phyloP scores from a whole-genome alignment of 2,797 vertebrate species.

The Telmatherina bonti region DNA sequence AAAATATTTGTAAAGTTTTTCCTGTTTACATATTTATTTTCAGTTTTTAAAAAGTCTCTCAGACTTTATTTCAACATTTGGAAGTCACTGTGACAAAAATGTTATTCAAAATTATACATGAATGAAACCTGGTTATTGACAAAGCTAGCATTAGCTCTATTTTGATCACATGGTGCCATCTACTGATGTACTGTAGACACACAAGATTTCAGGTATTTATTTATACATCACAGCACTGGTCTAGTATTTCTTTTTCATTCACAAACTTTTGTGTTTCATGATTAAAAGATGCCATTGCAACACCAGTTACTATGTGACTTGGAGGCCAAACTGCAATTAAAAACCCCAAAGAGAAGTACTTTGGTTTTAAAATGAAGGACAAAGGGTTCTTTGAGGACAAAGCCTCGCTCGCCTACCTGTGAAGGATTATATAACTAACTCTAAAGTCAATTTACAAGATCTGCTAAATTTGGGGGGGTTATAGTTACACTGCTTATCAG shows the following conservation, averaged over 20 bases:
- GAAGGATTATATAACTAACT: slow-evolving; percentile 49
- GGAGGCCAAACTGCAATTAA: slow-evolving; percentile 32
- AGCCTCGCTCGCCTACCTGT: slow-evolving; percentile 41
- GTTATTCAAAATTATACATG: not conserved
- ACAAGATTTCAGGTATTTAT: not conserved
- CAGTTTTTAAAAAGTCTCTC: not conserved
- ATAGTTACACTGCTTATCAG: slow-evolving; percentile 42
- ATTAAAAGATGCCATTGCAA: not conserved
- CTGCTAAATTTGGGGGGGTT: slow-evolving; percentile 40
- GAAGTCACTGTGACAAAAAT: slow-evolving; percentile 1
- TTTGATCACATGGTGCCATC: slow-evolving; percentile 72
- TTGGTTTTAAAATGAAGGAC: slow-evolving; percentile 17
- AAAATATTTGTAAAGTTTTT: not conserved
- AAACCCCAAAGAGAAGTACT: slow-evolving; percentile 24
- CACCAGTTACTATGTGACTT: slow-evolving; percentile 8
- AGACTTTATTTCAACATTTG: not conserved
- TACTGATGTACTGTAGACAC: slow-evolving; percentile 46
- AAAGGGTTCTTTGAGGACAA: slow-evolving; percentile 51
- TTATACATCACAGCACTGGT: not conserved
- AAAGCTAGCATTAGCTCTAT: not conserved
- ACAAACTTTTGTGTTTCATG: not conserved
- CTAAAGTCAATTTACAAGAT: slow-evolving; percentile 59
- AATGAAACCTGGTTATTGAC: not conserved
- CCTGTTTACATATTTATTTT: not conserved
- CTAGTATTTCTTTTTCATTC: not conserved